Base-by-base conservation (phyloP, 1,140 invertebrate genomes). In the Drosophila arizonae region DNA sequence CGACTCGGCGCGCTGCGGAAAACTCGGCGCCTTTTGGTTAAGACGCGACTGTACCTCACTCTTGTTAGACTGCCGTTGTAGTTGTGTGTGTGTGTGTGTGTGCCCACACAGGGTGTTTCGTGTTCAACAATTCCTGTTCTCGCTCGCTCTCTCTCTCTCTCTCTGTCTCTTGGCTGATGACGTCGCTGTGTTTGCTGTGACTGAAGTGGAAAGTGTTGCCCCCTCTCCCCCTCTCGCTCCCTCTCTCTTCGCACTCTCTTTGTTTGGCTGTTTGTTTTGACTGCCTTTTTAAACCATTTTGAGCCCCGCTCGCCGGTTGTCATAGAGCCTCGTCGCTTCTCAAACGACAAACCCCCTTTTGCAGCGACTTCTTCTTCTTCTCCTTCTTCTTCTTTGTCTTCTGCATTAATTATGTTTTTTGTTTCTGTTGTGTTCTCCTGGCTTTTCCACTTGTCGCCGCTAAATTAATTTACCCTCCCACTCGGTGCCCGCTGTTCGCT, bases 221-320 rank as follows among this genome's bases (percentile, higher is more conserved):
- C 13, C 60, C 2, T n/a, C 26, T n/a, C 15, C 26, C 24, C 9
- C 17, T 6, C 26, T 11, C 54, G 45, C 15, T 21, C 46, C 50
- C 26, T 46, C 28, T 21, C 39, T 58, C 48, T n/a, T 24, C 21
- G 21, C 21, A 24, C 21, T 1, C 52, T 70, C 39, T 61, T 81
- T 78, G 75, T 81, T 81, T 70, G 58, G 46, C 65, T 71, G 58
- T 79, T 76, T 82, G 82, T 87, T 87, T 81, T 81, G 75, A 51
- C 9, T 72, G 64, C 48, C 67, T 62, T 50, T 62, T 56, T 51
- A 46, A 51, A 43, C 39, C 46, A 68, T 43, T 46, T 33, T 17
- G 3, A 15, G 17, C 60, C 43, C 43, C n/a, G n/a, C 43, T 70
- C 66, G 41, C 43, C 55, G 62, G 77, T 69, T 77, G 75, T 68